Percentiles rank a stretch among this genome's conserved stretches.
Conservation (phyloP, 2,888 invertebrate species). For the Gasteruption jaculator region DNA sequence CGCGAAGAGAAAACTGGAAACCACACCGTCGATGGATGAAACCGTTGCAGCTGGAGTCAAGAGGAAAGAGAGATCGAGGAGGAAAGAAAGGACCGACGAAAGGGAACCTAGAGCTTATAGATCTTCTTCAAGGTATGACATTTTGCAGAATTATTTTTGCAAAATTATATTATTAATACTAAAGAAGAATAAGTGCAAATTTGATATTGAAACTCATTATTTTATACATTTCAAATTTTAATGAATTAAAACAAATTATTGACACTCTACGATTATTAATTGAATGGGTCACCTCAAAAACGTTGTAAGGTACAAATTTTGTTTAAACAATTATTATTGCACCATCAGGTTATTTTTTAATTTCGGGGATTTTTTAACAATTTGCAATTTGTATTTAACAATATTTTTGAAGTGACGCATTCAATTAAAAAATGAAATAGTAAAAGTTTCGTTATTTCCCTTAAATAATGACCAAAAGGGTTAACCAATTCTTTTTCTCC, state of each 20-base stretch:
- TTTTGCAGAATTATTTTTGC: not conserved
- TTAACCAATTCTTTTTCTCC: slow-evolving; percentile 7
- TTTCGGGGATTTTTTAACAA: too few species aligned
- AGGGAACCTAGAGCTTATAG: slow-evolving; percentile 35
- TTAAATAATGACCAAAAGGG: not conserved
- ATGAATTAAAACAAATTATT: not conserved
- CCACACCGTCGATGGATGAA: slow-evolving; percentile 69
- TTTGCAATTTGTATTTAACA: too few species aligned
- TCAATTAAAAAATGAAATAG: slow-evolving; percentile 1
- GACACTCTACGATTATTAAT: not conserved
- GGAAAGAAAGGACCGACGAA: slow-evolving; percentile 39
- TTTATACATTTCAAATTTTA: slow-evolving; percentile 4
- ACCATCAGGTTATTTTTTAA: too few species aligned
- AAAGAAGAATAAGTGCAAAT: too few species aligned
- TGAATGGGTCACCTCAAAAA: too few species aligned
- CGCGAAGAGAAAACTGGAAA: slow-evolving; percentile 72
- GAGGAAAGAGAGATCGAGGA: slow-evolving; percentile 60
- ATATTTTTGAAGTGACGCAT: too few species aligned
- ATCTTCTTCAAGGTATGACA: slow-evolving; percentile 34
- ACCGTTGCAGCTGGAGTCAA: slow-evolving; percentile 45
- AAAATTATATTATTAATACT: too few species aligned
- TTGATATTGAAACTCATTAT: not conserved
- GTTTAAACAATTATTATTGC: too few species aligned
- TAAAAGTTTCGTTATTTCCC: not conserved
- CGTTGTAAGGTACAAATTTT: too few species aligned